These are phyloP conservation scores for Odontothrips loti DNA, from an alignment of 2,888 invertebrate genomes.

Conservation along the genomic window DNA sequence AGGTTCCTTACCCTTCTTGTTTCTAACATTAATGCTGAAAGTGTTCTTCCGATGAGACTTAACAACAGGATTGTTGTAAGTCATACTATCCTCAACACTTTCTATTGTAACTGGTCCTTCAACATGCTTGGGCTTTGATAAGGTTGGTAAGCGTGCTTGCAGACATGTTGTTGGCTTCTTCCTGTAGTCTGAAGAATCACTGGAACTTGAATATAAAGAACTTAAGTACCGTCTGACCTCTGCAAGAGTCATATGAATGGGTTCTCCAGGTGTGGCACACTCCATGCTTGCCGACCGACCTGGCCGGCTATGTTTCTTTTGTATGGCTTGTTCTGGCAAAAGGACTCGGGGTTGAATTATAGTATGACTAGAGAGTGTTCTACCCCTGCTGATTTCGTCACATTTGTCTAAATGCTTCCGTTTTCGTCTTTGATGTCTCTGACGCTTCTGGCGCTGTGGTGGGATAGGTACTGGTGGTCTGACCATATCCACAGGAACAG, in stretches of 20 bases:
- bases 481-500: slow-evolving; percentile 78
- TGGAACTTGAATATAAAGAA: slow-evolving; percentile 72
- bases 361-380: slow-evolving; percentile 14
- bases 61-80: slow-evolving; percentile 39
- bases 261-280: slow-evolving; percentile 50
- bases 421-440: slow-evolving; percentile 47
- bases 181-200: slow-evolving; percentile 59
- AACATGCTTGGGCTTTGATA: slow-evolving; percentile 47
- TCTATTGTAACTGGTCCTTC: slow-evolving; percentile 51
- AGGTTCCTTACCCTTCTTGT: slow-evolving; percentile 52
- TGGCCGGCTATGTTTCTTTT: not conserved
- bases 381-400: not conserved
- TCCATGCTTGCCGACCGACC: not conserved
- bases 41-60: slow-evolving; percentile 49
- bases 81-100: slow-evolving; percentile 50
- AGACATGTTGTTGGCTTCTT: not conserved
- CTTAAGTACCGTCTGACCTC: slow-evolving; percentile 80
- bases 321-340: not conserved
- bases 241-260: slow-evolving; percentile 77
- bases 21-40: slow-evolving; percentile 58
- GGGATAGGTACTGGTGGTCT: slow-evolving; percentile 53
- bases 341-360: not conserved
- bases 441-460: slow-evolving; percentile 41
- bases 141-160: slow-evolving; percentile 33
- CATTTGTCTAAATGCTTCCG: slow-evolving; percentile 38